These are phyloP conservation scores for Actias luna DNA, from an alignment of 2,888 invertebrate genomes.

Conservation along the genomic window DNA sequence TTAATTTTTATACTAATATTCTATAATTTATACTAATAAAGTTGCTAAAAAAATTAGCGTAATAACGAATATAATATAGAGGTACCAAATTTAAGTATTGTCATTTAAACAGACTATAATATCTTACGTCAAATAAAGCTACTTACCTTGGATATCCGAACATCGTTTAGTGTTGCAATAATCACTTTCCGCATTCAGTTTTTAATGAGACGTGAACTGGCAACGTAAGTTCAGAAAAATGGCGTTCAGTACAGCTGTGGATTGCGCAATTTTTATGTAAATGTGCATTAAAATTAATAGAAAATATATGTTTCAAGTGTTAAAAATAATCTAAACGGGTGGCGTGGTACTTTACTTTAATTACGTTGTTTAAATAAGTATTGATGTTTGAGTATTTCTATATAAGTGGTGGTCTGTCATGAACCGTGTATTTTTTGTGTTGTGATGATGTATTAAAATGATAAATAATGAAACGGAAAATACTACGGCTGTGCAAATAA, in stretches of 20 bases:
- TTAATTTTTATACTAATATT: too few relatives aligned
- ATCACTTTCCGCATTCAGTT: background rate
- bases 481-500: conserved; percentile 74
- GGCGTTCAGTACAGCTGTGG: conserved; percentile 79
- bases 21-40: too few relatives aligned
- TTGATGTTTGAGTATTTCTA: conserved; percentile 51
- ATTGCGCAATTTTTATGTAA: conserved; percentile 81
- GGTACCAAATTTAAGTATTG: background rate
- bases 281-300: conserved; percentile 67
- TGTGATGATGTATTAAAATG: conserved; percentile 74
- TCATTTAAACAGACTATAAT: background rate
- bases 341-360: conserved; percentile 54
- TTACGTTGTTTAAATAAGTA: conserved; percentile 48
- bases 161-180: conserved; percentile 3
- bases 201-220: background rate
- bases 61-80: too few relatives aligned
- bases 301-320: conserved; percentile 56
- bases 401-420: conserved; percentile 66
- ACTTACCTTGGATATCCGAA: background rate
- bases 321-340: conserved; percentile 46
- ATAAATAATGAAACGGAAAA: conserved; percentile 78
- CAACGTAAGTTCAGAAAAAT: conserved; percentile 67
- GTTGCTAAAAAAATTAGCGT: too few relatives aligned
- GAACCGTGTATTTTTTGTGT: conserved; percentile 79
- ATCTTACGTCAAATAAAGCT: background rate